Evolutionary conservation across 2,797 vertebrate genomes (phyloP).

Genomic region (Sebastes matsubarae): DNA sequence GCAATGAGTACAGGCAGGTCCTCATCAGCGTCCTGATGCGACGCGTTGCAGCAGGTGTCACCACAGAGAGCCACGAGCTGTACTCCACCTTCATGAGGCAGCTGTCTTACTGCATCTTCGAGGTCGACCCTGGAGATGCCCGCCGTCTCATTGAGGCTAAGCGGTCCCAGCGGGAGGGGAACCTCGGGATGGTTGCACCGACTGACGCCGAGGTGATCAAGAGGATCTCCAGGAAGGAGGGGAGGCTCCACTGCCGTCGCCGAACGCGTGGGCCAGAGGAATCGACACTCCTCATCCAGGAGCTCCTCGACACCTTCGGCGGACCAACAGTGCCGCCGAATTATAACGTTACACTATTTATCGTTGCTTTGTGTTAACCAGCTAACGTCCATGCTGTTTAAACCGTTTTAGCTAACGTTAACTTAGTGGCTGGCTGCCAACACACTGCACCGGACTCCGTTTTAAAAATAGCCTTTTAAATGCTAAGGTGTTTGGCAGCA

Average conservation of each 20-base stretch:
- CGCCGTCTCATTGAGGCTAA: background rate
- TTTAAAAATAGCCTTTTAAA: no score
- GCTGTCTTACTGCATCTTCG: background rate
- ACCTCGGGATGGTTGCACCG: no score
- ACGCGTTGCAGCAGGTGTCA: background rate
- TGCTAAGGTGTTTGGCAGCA: no score
- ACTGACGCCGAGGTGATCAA: background rate
- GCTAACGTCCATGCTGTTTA: no score
- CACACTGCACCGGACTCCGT: no score
- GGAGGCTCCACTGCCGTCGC: background rate
- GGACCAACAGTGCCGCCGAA: background rate
- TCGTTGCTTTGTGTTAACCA: no score
- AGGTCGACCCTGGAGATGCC: background rate
- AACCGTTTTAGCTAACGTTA: no score
- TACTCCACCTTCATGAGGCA: constrained; percentile 1
- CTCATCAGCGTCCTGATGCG: background rate
- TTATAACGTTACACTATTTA: no score
- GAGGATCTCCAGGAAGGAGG: background rate
- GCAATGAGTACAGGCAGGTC: background rate
- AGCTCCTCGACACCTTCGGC: background rate
- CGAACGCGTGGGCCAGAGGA: background rate
- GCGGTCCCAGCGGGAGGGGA: background rate
- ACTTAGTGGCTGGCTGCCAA: no score
- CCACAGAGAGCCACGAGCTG: background rate
- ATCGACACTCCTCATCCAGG: background rate